Conservation (phyloP, 2,888 invertebrate genomes). For the Subacronicta megacephala region DNA sequence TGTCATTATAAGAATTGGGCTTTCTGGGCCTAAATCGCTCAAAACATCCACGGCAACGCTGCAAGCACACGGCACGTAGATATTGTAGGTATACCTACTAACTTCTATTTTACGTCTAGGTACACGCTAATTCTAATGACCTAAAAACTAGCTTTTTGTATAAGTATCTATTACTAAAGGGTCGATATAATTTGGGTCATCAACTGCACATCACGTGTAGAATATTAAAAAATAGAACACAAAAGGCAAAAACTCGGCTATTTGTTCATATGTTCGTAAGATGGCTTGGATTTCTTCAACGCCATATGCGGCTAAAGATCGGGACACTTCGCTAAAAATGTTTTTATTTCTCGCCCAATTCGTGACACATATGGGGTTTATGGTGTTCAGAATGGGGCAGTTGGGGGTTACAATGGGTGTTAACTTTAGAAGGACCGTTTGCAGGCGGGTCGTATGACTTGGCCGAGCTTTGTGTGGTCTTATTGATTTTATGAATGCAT, state of each 20-base stretch:
- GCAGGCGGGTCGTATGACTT: constrained; percentile 6
- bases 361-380: constrained; percentile 66
- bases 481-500: constrained; percentile 24
- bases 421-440: constrained; percentile 41
- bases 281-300: constrained; percentile 40
- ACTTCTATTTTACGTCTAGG: too few relatives aligned
- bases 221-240: constrained; percentile 40
- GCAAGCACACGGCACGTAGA: too few relatives aligned
- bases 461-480: constrained; percentile 32
- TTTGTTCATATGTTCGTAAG: constrained; percentile 71
- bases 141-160: too few relatives aligned
- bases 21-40: too few relatives aligned
- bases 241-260: constrained; percentile 53
- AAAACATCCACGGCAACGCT: too few relatives aligned
- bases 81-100: too few relatives aligned
- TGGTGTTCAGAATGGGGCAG: constrained; percentile 20
- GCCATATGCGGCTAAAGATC: constrained; percentile 63
- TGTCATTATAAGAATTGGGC: too few relatives aligned
- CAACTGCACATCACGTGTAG: constrained; percentile 44
- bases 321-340: constrained; percentile 56
- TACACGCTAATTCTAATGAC: not conserved
- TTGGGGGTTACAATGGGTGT: constrained; percentile 37
- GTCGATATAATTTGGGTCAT: constrained; percentile 42
- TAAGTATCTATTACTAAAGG: not conserved
- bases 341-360: constrained; percentile 54